Base-by-base conservation (phyloP, 2,888 invertebrate species). In the Andricus curvator region DNA sequence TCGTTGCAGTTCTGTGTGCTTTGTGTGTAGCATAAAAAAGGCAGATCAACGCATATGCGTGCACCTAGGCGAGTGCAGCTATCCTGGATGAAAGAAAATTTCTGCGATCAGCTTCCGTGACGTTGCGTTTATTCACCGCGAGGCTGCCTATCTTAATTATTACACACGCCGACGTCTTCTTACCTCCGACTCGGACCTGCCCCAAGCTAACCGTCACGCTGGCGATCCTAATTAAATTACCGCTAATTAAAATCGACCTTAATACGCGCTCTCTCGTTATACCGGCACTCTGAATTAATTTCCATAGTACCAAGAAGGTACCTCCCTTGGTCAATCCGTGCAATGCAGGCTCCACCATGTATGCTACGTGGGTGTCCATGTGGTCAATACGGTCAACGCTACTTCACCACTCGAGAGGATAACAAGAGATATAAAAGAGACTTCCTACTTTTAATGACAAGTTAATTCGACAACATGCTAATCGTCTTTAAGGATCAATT, bases 181-280 rank as follows among this genome's bases (percentile, higher is more conserved):
- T 90, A 89, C 89, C 89, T 86, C 86, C 89, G 86, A 87, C 88
- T 88, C 89, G 88, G 89, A 90, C 90, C 89, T 90, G 89, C 90
- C 90, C 90, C 87, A 86, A 86, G 82, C 86, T 81, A 89, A 87
- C 90, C 92, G 92, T 92, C 92, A 92, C 91, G 92, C 90, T 88
- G 88, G 84, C 87, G 90, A 91, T 90, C 89, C 90, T 92, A 92
- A 92, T 92, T 92, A 92, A 91, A 91, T 91, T 90, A 90, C 88
- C 87, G 86, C 91, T 91, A 92, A 92, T 92, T 92, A 92, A 91
- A 89, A 92, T 91, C 91, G 89, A 90, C 91, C 91, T 91, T 90
- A 91, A 92, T 92, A 90, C 87, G 88, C 88, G 87, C 88, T 86
- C 85, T 87, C 88, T 88, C 86, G 88, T 87, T 88, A 86, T 87